Percentiles rank a stretch among this genome's conserved stretches.
phyloP scores from a whole-genome alignment of 2,113 vertebrate species.

The Hyaena hyaena region DNA sequence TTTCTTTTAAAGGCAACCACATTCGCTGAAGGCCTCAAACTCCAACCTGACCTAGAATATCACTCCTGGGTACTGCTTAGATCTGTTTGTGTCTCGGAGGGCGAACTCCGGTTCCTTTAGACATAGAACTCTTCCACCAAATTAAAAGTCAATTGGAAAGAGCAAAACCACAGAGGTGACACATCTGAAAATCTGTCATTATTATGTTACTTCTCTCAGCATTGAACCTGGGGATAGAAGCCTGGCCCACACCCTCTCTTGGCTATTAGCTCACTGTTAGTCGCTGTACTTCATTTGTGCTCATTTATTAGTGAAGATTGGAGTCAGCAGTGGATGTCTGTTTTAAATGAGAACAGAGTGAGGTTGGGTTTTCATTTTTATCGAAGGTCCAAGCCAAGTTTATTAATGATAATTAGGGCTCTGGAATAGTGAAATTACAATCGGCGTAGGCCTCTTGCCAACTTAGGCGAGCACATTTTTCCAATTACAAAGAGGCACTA shows the following conservation, averaged over 20 bases:
- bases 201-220: not conserved
- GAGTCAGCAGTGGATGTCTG: not conserved
- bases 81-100: not conserved
- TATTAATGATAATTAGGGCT: slow-evolving; percentile 59
- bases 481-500: not conserved
- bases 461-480: not conserved
- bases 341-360: slow-evolving; percentile 17
- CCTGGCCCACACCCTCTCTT: too few relatives aligned
- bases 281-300: not conserved
- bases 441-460: not conserved
- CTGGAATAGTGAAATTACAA: not conserved
- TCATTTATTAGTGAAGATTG: slow-evolving; percentile 13
- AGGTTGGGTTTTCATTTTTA: slow-evolving; percentile 51
- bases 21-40: not conserved
- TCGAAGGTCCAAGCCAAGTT: slow-evolving; percentile 50
- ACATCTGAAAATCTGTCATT: not conserved
- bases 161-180: not conserved
- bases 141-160: not conserved
- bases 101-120: not conserved
- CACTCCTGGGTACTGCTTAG: not conserved
- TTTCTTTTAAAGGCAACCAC: not conserved
- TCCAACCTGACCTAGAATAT: not conserved
- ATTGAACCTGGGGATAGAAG: not conserved
- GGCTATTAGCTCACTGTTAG: not conserved
- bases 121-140: not conserved